Conservation (phyloP, 30 jellyfish, hydroid and myxozoan genomes). For the Nemopilema nomurai region DNA sequence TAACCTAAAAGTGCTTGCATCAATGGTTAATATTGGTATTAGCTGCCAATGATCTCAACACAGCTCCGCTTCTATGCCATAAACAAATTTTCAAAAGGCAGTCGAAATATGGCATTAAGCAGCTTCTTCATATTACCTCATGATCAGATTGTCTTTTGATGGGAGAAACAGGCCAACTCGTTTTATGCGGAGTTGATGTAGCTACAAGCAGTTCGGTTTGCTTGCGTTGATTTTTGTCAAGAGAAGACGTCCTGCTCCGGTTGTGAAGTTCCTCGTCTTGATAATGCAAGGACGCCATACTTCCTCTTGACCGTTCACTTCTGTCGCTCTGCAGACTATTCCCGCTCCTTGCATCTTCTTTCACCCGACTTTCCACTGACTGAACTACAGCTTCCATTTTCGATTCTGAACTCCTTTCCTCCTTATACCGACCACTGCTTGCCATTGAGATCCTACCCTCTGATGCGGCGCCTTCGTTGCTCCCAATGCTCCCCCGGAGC, state of each 20-base stretch:
- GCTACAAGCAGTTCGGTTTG: background rate
- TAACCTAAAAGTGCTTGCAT: too few species aligned
- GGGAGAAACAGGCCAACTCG: constrained; percentile 64
- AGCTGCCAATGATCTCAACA: too few species aligned
- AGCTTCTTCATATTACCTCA: constrained; percentile 19
- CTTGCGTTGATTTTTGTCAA: constrained; percentile 2
- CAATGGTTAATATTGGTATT: too few species aligned
- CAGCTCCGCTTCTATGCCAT: too few species aligned
- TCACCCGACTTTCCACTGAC: background rate
- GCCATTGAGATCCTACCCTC: background rate
- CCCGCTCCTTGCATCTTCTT: background rate
- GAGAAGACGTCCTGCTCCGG: constrained; percentile 15
- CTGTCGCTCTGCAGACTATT: constrained; percentile 22
- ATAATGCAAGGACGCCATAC: constrained; percentile 7
- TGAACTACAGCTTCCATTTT: background rate
- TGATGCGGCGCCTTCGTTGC: background rate
- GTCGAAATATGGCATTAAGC: too few species aligned
- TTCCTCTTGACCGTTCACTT: constrained; percentile 33
- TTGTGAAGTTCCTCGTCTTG: background rate
- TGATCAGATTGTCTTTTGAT: constrained; percentile 5
- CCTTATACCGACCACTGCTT: background rate
- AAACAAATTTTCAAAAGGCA: background rate
- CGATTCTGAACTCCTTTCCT: background rate
- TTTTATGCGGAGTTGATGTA: constrained; percentile 41
- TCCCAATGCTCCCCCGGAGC: background rate